Percentiles rank a stretch among this genome's conserved stretches.
phyloP scores from a whole-genome alignment of 2,113 vertebrate genomes.

The Acanthochromis polyacanthus region DNA sequence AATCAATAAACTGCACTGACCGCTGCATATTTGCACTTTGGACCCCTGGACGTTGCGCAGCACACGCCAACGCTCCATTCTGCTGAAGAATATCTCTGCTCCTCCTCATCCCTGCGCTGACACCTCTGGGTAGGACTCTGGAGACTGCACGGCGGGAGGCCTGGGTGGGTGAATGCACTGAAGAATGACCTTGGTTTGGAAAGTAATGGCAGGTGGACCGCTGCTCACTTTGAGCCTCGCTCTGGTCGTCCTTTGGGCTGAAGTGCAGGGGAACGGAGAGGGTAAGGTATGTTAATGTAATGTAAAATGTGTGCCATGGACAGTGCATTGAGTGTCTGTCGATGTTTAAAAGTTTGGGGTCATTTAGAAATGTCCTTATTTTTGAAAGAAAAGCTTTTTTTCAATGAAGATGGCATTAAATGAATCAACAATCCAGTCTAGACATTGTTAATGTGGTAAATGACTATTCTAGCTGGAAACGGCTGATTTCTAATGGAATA shows the following conservation, averaged over 20 bases:
- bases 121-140: constrained; percentile 15
- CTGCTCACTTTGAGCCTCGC: constrained; percentile 53
- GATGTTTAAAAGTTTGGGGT: too few species aligned
- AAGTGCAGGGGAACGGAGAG: constrained; percentile 43
- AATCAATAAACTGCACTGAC: constrained; percentile 57
- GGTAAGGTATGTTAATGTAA: constrained; percentile 64
- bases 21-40: constrained; percentile 54
- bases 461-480: too few species aligned
- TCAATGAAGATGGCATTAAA: too few species aligned
- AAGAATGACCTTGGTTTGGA: constrained; percentile 66
- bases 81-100: constrained; percentile 4
- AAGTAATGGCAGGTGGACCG: constrained; percentile 51
- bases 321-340: background rate
- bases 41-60: constrained; percentile 32
- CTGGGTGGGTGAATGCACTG: constrained; percentile 27
- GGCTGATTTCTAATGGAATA: too few species aligned
- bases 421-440: too few species aligned
- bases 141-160: constrained; percentile 15
- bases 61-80: background rate
- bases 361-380: too few species aligned
- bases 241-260: constrained; percentile 38
- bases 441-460: too few species aligned
- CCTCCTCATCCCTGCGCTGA: background rate
- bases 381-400: too few species aligned
- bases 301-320: background rate